Base-by-base conservation (phyloP, 2,797 vertebrate species). In the Chrosomus eos region DNA sequence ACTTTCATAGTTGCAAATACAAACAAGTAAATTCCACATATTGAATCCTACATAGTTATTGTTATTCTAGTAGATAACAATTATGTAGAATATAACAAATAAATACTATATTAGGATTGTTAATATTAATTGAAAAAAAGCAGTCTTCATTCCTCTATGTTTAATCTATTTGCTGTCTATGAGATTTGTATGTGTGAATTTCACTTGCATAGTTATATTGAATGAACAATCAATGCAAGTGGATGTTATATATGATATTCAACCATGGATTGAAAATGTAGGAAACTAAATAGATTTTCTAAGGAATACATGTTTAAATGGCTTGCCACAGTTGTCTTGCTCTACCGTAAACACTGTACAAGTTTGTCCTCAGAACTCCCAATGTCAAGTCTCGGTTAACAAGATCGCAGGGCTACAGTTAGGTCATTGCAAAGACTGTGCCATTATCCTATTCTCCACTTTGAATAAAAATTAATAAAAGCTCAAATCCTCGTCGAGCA, bases 281-380 rank as follows among this genome's bases (percentile, higher is more conserved):
- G 11, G 9, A 75, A 74, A 74, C 10, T 5, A n/a, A 58, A 58
- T n/a, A 60, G n/a, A 60, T 26, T n/a, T 0, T 8, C 5, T 36
- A 58, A 55, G 51, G 51, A 53, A 86, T 38, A 88, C 64, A 89
- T 81, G 66, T 71, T 71, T 7, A 26, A 8, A 0, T 18, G 23
- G 80, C 67, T 71, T 81, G 67, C 80, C 80, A 71, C 36, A 71
- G 7, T 26, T 8, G 83, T 92, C 89, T 92, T 90, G 91, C 77
- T 94, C 92, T 96, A 95, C 95, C 94, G 94, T 95, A 96, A 95
- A 93, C 85, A 76, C 87, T 85, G 48, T 80, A 93, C 74, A 45
- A 90, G 68, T 33, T 76, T 80, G 80, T 76, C 48, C 85, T 28
- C 81, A 23, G 31, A 83, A 36, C 73, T 83, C 79, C 76, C 75